These are phyloP conservation scores for Fistularia tabacaria DNA, from an alignment of 2,797 vertebrate species.

Conservation along the genomic window DNA sequence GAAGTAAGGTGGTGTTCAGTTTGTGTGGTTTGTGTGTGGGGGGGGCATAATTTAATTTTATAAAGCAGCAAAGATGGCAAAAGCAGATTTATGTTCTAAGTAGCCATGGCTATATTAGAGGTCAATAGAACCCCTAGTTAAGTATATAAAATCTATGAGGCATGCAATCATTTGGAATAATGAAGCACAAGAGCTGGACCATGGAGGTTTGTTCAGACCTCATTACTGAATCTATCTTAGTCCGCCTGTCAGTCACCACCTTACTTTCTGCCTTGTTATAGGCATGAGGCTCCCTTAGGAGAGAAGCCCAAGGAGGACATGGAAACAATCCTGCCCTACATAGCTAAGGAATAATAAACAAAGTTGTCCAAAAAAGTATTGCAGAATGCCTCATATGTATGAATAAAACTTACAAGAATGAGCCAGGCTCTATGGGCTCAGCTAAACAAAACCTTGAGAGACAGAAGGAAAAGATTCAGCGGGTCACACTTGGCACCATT, in stretches of 20 bases:
- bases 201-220: conserved; percentile 47
- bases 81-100: conserved; percentile 7
- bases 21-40: no score
- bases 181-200: conserved; percentile 30
- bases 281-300: conserved; percentile 54
- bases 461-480: conserved; percentile 32
- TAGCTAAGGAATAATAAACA: conserved; percentile 57
- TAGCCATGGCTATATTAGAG: conserved; percentile 44
- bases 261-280: conserved; percentile 64
- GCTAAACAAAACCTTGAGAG: conserved; percentile 32
- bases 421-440: conserved; percentile 14
- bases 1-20: no score
- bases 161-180: conserved; percentile 58
- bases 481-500: conserved; percentile 33
- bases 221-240: conserved; percentile 61
- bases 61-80: conserved; percentile 1
- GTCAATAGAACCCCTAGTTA: conserved; percentile 41
- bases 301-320: conserved; percentile 39
- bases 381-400: conserved; percentile 55
- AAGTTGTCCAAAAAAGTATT: conserved; percentile 49
- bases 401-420: conserved; percentile 46
- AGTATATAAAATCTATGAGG: conserved; percentile 63
- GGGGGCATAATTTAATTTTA: no score
- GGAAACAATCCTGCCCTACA: conserved; percentile 37
- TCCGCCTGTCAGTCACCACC: conserved; percentile 64